Evolutionary conservation across 2,888 invertebrate genomes (phyloP), one percentile per base, ranked within the genome.

Genomic region (Lepidochrysops patricia): DNA sequence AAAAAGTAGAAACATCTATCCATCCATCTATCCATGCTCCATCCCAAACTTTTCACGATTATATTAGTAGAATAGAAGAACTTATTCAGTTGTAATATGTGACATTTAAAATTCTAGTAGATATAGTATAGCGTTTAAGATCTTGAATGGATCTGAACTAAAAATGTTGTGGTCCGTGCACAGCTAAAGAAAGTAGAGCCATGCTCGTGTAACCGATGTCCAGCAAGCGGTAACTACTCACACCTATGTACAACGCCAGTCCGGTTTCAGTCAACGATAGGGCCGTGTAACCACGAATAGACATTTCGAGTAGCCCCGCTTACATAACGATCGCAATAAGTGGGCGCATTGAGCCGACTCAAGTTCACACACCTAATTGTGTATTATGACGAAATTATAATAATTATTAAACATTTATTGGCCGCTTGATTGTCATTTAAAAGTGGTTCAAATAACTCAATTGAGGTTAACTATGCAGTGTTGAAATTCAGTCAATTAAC

Each of bases 401-500:
- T 32, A 54, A 54, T 54, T 19, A 32, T 15, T 54, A 54, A 54
- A 54, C 54, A 27, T 15, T 54, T 54, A 54, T 29, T 54, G 54
- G 32, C 32, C 54, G 19, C 9, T 19, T 32, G 12, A 54, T 54
- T 54, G 54, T 54, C 32, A 54, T 32, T 29, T 32, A 32, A 54
- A 54, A 54, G 54, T 54, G 54, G 54, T 54, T 29, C 54, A 54
- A 54, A 54, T 54, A 54, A 54, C 54, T 29, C 32, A 32, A 54
- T 54, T 32, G 15, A 29, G 29, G 54, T 32, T 54, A 54, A 54
- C 54, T 54, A 54, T 54, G 54, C 29, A 9, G 32, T 54, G 54
- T 29, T 32, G 54, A 54, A 54, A 54, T 54, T 29, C 54, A 12
- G 32, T 29, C 19, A 54, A 54, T 29, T 54, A 27, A 19, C 19